A percentile compares a stretch with the other conserved stretches of the same genome.
Conservation (phyloP, 92 coral and sea anemone genomes). For the Anthopleura xanthogrammica region DNA sequence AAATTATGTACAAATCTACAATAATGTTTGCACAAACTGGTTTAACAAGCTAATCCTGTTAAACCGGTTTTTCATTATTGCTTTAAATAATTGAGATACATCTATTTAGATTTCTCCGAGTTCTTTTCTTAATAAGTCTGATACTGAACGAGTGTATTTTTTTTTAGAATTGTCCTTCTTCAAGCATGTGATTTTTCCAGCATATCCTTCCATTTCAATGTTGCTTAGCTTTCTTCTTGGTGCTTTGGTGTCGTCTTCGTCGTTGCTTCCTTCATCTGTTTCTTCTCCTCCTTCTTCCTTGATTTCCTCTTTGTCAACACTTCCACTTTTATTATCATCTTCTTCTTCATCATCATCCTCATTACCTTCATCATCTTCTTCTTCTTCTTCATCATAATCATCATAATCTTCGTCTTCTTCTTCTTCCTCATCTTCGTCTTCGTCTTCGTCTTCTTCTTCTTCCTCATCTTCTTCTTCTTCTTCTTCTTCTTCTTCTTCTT, state of each 20-base stretch:
- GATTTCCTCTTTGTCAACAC: background rate
- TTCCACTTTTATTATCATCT: background rate
- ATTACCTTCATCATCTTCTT: background rate
- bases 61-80: background rate
- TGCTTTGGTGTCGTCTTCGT: background rate
- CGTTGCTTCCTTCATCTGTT: background rate
- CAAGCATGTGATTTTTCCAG: background rate
- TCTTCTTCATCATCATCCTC: background rate
- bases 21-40: too few species aligned
- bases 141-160: constrained; percentile 5
- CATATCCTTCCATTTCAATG: background rate
- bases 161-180: constrained; percentile 4
- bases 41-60: background rate
- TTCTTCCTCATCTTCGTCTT: background rate
- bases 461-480: background rate
- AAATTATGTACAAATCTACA: too few species aligned
- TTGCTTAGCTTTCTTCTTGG: constrained; percentile 7
- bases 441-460: background rate
- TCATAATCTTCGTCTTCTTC: background rate
- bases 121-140: constrained; percentile 21
- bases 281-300: background rate
- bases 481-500: background rate
- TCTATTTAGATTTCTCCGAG: constrained; percentile 20
- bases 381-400: background rate
- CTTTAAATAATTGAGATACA: background rate